phyloP scores from a whole-genome alignment of 2,888 invertebrate genomes.

The Phania funesta region DNA sequence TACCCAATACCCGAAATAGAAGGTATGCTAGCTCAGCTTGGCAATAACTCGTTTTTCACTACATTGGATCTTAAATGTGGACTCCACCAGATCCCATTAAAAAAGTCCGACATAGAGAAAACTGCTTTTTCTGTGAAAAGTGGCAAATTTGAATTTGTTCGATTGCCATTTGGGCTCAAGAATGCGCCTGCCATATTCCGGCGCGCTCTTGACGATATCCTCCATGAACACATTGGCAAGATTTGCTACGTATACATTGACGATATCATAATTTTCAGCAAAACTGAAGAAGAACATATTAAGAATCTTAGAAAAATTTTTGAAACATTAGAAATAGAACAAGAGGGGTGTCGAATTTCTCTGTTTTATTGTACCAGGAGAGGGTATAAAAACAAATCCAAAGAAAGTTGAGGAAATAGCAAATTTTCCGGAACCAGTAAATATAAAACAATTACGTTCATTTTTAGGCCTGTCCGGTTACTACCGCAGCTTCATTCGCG shows the following conservation, averaged over 20 bases:
- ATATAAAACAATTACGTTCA: neutral
- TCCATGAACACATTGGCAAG: too few relatives aligned
- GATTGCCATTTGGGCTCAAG: neutral
- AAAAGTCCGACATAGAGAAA: neutral
- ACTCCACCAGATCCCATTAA: neutral
- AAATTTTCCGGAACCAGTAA: neutral
- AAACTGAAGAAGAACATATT: too few relatives aligned
- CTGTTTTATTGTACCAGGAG: too few relatives aligned
- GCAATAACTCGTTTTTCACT: neutral
- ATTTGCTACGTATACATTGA: too few relatives aligned
- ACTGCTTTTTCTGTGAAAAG: neutral
- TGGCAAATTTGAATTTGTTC: neutral
- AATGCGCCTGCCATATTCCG: neutral
- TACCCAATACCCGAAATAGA: conserved; percentile 3
- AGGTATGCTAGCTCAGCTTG: neutral
- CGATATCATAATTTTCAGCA: too few relatives aligned
- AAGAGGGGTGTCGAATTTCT: too few relatives aligned
- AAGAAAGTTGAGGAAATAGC: neutral
- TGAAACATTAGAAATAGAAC: too few relatives aligned
- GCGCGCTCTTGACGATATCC: too few relatives aligned
- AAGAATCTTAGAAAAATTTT: too few relatives aligned
- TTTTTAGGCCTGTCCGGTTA: neutral
- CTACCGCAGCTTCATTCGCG: too few relatives aligned
- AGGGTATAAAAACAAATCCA: too few relatives aligned
- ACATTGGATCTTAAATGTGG: neutral